Conservation (phyloP, 2,888 invertebrate species). For the Aspidiotus rigidus region DNA sequence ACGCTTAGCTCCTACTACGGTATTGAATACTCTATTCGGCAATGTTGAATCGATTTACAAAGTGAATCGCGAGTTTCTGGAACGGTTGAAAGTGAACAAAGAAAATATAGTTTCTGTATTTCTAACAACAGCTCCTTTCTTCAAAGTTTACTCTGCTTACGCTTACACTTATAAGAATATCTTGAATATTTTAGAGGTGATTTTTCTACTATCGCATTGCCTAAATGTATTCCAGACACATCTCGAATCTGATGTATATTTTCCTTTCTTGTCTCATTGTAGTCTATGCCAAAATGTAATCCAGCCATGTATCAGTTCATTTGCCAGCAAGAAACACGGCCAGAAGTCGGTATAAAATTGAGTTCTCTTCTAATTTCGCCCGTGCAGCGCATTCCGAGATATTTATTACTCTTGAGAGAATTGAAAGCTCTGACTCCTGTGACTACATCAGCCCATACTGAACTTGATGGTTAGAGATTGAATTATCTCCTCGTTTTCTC, state of each 20-base stretch:
- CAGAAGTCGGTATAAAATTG: constrained; percentile 60
- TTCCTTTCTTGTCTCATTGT: constrained; percentile 10
- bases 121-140: constrained; percentile 61
- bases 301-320: constrained; percentile 51
- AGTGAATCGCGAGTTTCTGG: constrained; percentile 53
- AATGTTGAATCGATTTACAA: constrained; percentile 56
- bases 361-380: constrained; percentile 65
- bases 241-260: neutral
- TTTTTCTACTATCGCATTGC: constrained; percentile 10
- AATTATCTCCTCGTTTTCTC: neutral
- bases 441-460: constrained; percentile 50
- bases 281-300: constrained; percentile 41
- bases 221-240: neutral
- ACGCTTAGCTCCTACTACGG: constrained; percentile 47
- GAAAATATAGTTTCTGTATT: constrained; percentile 58
- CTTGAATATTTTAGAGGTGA: constrained; percentile 53
- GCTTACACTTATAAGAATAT: constrained; percentile 63
- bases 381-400: constrained; percentile 68
- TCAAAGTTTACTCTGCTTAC: constrained; percentile 68
- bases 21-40: constrained; percentile 52
- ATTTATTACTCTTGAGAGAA: constrained; percentile 61
- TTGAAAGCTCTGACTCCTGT: constrained; percentile 53
- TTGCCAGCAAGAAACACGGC: constrained; percentile 55
- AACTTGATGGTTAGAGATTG: constrained; percentile 46
- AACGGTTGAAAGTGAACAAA: constrained; percentile 49